These are phyloP conservation scores for Neoascia interrupta DNA, from an alignment of 2,888 invertebrate species.

Conservation along the genomic window DNA sequence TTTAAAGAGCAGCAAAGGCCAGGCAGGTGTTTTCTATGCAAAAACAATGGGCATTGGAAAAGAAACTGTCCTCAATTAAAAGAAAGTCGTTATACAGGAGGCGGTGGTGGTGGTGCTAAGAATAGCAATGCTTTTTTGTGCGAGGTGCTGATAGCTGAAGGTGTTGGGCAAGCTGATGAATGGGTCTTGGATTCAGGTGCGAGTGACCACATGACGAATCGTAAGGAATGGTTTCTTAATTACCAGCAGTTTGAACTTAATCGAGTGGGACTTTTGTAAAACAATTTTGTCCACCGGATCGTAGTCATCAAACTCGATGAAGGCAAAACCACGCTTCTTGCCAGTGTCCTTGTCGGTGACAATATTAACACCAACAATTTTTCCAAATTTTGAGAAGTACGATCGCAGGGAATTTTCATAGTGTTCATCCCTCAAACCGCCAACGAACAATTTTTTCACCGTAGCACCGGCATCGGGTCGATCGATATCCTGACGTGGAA, in stretches of 20 bases:
- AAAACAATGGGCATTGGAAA: slow-evolving; percentile 1
- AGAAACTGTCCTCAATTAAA: neutral
- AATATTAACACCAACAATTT: slow-evolving; percentile 91
- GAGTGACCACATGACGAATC: slow-evolving; percentile 61
- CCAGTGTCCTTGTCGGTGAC: slow-evolving; percentile 95
- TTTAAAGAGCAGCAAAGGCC: neutral
- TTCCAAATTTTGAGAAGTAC: slow-evolving; percentile 90
- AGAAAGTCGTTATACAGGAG: neutral
- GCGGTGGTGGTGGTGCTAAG: neutral
- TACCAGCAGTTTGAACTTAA: slow-evolving; percentile 15
- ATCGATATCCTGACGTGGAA: slow-evolving; percentile 94
- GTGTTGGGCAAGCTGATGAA: slow-evolving; percentile 2
- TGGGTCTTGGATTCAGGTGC: slow-evolving; percentile 30
- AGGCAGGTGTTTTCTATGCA: too few species aligned
- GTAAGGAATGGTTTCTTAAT: slow-evolving; percentile 21
- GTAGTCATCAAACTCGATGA: slow-evolving; percentile 97
- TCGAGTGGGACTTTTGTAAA: too few species aligned
- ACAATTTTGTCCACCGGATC: slow-evolving; percentile 98
- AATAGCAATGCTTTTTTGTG: neutral
- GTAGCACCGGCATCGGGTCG: slow-evolving; percentile 95
- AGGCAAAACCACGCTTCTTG: slow-evolving; percentile 96
- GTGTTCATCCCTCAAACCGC: slow-evolving; percentile 94
- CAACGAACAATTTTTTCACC: slow-evolving; percentile 96
- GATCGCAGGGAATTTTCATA: slow-evolving; percentile 93
- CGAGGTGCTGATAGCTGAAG: slow-evolving; percentile 10